phyloP scores from a whole-genome alignment of 2,113 vertebrate genomes.

The Megalops atlanticus region DNA sequence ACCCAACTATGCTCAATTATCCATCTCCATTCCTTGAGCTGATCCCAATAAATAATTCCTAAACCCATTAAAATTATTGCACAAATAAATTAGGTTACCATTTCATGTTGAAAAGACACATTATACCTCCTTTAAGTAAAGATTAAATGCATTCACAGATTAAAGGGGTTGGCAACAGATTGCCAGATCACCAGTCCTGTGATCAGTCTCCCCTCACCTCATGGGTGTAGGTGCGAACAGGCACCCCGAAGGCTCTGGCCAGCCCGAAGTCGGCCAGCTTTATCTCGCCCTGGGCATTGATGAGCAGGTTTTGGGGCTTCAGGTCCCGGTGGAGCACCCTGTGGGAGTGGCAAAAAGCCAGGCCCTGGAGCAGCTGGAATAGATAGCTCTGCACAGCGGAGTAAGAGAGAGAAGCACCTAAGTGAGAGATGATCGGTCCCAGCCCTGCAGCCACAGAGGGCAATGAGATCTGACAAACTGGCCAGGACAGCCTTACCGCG shows the following conservation, averaged over 20 bases:
- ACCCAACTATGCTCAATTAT: background rate
- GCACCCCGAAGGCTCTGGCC: constrained; percentile 90
- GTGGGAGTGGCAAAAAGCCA: constrained; percentile 94
- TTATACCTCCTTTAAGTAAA: too few relatives aligned
- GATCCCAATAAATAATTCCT: background rate
- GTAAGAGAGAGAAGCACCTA: too few relatives aligned
- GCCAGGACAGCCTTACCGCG: too few relatives aligned
- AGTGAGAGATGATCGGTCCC: too few relatives aligned
- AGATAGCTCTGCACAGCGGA: constrained; percentile 82
- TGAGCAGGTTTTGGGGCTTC: constrained; percentile 94
- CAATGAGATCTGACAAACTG: too few relatives aligned
- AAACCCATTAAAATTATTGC: background rate
- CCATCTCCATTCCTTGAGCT: background rate
- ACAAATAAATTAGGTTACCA: background rate
- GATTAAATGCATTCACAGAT: too few relatives aligned
- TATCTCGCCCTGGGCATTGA: constrained; percentile 91
- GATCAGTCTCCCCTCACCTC: constrained; percentile 73
- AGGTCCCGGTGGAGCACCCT: constrained; percentile 91
- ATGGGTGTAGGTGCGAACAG: constrained; percentile 93
- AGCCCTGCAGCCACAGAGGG: background rate
- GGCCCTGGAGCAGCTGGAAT: constrained; percentile 92
- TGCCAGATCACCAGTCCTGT: background rate
- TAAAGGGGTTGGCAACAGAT: background rate
- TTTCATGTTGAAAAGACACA: too few relatives aligned
- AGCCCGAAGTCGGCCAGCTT: constrained; percentile 95